Percentiles rank a stretch among this genome's conserved stretches.
phyloP scores from a whole-genome alignment of 2,113 vertebrate species.

The Mixornis gularis region DNA sequence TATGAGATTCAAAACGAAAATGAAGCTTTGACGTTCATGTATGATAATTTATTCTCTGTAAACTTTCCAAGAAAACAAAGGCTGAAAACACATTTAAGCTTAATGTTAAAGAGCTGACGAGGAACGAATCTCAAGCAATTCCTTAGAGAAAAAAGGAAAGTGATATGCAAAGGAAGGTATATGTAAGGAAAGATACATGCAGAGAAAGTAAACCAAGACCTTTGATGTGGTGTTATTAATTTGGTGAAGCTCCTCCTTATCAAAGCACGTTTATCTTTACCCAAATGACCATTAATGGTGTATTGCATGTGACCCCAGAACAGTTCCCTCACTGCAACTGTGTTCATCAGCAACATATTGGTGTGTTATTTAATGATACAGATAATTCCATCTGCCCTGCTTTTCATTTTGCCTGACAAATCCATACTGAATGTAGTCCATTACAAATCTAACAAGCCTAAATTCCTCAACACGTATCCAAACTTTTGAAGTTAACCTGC shows the following conservation, averaged over 20 bases:
- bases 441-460: neutral
- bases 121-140: neutral
- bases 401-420: neutral
- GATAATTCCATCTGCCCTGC: neutral
- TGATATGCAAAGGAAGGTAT: neutral
- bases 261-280: neutral
- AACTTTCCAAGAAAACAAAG: neutral
- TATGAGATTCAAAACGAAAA: neutral
- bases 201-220: neutral
- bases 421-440: neutral
- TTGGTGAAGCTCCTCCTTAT: neutral
- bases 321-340: no score
- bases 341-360: neutral
- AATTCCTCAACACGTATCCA: neutral
- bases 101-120: neutral
- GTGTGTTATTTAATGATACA: neutral
- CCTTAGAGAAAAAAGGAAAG: neutral
- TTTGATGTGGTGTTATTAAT: neutral
- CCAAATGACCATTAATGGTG: neutral
- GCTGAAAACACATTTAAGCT: neutral
- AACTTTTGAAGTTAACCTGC: neutral
- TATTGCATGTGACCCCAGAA: neutral
- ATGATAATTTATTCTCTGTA: neutral
- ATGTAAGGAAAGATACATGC: neutral
- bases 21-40: neutral